phyloP scores from a whole-genome alignment of 2,888 invertebrate species.

The Luperina nickerlii region DNA sequence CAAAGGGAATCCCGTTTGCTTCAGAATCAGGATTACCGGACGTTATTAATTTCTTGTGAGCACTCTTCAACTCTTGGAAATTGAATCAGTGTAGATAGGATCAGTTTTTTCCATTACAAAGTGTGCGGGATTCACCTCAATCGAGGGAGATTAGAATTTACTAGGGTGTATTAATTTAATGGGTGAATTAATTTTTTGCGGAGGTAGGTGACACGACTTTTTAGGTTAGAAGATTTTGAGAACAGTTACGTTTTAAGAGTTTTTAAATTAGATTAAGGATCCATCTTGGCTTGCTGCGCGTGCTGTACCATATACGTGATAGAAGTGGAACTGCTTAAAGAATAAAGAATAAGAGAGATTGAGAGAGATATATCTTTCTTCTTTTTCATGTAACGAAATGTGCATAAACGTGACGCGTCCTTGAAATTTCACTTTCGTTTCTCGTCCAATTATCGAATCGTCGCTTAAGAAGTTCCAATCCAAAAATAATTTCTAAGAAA shows the following conservation, averaged over 20 bases:
- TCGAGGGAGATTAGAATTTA: constrained; percentile 74
- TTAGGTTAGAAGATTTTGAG: constrained; percentile 39
- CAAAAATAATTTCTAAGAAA: neutral
- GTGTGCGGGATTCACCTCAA: constrained; percentile 67
- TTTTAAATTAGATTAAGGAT: constrained; percentile 36
- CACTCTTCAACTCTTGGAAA: constrained; percentile 74
- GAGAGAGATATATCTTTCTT: too few relatives aligned
- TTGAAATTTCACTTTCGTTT: too few relatives aligned
- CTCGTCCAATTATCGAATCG: too few relatives aligned
- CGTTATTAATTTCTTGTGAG: constrained; percentile 74
- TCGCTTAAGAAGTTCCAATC: too few relatives aligned
- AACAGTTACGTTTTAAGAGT: constrained; percentile 40
- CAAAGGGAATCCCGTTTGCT: constrained; percentile 55
- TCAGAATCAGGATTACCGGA: constrained; percentile 65
- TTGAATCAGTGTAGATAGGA: constrained; percentile 76
- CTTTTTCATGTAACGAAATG: too few relatives aligned
- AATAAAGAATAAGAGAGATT: too few relatives aligned
- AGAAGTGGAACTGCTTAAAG: too few relatives aligned
- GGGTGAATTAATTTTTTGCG: constrained; percentile 74
- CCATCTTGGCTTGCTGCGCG: neutral
- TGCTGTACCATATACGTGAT: too few relatives aligned
- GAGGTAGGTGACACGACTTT: constrained; percentile 61
- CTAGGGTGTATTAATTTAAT: constrained; percentile 76
- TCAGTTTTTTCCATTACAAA: constrained; percentile 78
- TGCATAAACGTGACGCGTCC: too few relatives aligned